phyloP scores from a whole-genome alignment of 2,797 vertebrate genomes.

The Rhabdomys pumilio region DNA sequence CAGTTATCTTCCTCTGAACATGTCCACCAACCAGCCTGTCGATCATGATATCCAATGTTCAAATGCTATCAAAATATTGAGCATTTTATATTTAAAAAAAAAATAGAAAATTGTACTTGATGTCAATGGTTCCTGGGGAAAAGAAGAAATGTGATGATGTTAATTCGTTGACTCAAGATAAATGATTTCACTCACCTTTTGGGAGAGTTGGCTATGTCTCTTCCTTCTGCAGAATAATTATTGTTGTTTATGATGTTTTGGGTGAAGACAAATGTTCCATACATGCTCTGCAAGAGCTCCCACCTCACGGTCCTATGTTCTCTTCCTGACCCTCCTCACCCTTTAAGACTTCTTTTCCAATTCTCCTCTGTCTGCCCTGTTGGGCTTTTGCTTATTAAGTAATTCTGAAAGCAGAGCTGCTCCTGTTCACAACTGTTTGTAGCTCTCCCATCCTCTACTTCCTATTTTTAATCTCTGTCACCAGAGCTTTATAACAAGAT shows the following conservation, averaged over 20 bases:
- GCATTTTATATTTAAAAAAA: conserved; percentile 37
- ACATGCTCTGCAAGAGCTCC: background rate
- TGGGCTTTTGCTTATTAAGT: background rate
- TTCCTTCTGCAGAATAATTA: background rate
- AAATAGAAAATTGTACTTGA: background rate
- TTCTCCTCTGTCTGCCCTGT: background rate
- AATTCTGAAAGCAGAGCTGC: conserved; percentile 11
- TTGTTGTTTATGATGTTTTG: background rate
- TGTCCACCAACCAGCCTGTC: background rate
- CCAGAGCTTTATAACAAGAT: conserved; percentile 63
- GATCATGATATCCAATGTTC: background rate
- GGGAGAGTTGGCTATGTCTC: background rate
- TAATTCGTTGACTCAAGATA: background rate
- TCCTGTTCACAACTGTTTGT: background rate
- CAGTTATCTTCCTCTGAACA: conserved; percentile 5
- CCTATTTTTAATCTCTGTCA: conserved; percentile 61
- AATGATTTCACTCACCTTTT: background rate
- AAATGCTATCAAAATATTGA: background rate
- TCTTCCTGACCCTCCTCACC: background rate
- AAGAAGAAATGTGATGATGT: background rate
- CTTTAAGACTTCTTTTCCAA: background rate
- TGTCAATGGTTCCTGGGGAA: background rate
- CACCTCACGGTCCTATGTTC: no score
- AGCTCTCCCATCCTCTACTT: background rate
- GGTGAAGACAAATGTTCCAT: no score